phyloP scores from a whole-genome alignment of 2,113 vertebrate species.

The Speoplatyrhinus poulsoni region DNA sequence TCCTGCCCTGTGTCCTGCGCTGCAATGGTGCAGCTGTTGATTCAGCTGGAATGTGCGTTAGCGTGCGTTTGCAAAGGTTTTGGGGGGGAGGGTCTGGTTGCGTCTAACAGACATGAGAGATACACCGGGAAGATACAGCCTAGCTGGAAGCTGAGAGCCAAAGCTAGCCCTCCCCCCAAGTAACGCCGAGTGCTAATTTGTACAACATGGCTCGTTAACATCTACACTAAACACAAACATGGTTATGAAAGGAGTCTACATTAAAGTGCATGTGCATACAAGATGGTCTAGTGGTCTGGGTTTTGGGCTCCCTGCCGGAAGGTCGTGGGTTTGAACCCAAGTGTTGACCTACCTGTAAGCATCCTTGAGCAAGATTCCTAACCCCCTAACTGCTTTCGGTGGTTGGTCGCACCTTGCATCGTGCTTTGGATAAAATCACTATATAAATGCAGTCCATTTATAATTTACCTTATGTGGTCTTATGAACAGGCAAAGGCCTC shows the following conservation, averaged over 20 bases:
- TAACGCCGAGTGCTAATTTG: conserved; percentile 36
- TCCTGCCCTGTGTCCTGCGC: conserved; percentile 50
- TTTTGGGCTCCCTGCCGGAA: no score
- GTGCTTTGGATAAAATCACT: no score
- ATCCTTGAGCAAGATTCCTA: no score
- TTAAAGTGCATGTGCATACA: conserved; percentile 4
- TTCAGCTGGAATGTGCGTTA: conserved; percentile 64
- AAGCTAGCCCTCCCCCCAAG: conserved; percentile 27
- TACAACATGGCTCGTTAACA: conserved; percentile 28
- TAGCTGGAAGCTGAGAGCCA: conserved; percentile 18
- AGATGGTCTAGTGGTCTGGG: neutral
- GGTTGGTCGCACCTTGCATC: no score
- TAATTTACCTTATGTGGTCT: no score
- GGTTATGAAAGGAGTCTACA: conserved; percentile 9
- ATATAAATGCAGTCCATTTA: no score
- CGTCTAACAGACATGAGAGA: conserved; percentile 15
- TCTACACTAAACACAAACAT: conserved; percentile 22
- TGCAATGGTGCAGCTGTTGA: conserved; percentile 70
- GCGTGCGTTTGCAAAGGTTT: conserved; percentile 10
- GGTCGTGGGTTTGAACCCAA: no score
- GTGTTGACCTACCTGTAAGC: neutral
- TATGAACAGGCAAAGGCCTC: no score
- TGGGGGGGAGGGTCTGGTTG: conserved; percentile 4
- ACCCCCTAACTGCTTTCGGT: no score
- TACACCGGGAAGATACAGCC: conserved; percentile 29